These are phyloP conservation scores for Paramuricea clavata DNA, from an alignment of 92 coral and sea anemone species.

Conservation along the genomic window DNA sequence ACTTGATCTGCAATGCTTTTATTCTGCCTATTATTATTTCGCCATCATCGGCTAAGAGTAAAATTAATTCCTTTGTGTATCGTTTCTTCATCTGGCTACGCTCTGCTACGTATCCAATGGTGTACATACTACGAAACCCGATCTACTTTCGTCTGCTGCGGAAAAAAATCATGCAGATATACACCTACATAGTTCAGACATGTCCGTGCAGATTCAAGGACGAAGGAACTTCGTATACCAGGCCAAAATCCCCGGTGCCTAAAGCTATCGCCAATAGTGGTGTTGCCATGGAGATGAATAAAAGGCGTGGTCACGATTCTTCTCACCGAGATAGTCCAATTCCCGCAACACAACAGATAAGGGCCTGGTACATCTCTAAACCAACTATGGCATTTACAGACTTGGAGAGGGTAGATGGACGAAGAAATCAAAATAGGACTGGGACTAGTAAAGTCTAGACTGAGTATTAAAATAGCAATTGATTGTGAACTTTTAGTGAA, in stretches of 20 bases:
- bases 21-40: slow-evolving; percentile 70
- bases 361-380: slow-evolving; percentile 38
- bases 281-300: slow-evolving; percentile 35
- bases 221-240: slow-evolving; percentile 5
- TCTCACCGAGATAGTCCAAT: slow-evolving; percentile 15
- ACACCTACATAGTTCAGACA: neutral
- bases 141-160: slow-evolving; percentile 32
- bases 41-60: slow-evolving; percentile 61
- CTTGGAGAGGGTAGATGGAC: neutral
- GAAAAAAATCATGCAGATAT: slow-evolving; percentile 16
- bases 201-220: slow-evolving; percentile 22
- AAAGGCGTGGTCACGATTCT: neutral
- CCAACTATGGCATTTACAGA: slow-evolving; percentile 45
- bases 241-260: slow-evolving; percentile 28
- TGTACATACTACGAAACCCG: slow-evolving; percentile 77
- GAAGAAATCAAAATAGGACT: neutral
- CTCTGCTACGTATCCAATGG: slow-evolving; percentile 77
- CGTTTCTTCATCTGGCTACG: slow-evolving; percentile 54
- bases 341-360: slow-evolving; percentile 20
- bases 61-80: slow-evolving; percentile 63
- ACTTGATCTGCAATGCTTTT: slow-evolving; percentile 69
- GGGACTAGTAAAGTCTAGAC: neutral
- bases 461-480: neutral
- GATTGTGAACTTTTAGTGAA: too few relatives aligned
- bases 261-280: neutral